Evolutionary conservation across 2,113 vertebrate species (phyloP), one percentile per base, ranked within the genome.

Genomic region (Motacilla tschutschensis): DNA sequence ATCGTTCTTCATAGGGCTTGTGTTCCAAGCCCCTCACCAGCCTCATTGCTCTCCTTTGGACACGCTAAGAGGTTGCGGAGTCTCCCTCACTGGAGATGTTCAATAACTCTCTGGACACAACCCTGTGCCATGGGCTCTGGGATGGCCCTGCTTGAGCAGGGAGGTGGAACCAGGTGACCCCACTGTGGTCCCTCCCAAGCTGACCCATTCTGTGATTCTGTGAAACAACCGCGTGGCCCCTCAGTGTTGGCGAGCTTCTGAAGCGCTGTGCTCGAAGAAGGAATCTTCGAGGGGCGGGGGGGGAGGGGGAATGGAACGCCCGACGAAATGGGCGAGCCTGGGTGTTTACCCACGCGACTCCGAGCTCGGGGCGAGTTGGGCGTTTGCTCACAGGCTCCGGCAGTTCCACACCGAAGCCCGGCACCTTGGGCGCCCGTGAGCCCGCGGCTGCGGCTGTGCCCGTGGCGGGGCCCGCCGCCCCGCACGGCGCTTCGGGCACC

Each of bases 291-390:
- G 8, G 14, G 33, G 33, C 33, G 33, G 33, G 33, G 33, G 33
- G 33, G 33, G 6, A 33, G 33, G 33, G 33, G 1, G 10, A 31
- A 20, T 4, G 18, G 10, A 41, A 36, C 22, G 26, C 24, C 4
- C 2, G 10, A 33, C 4, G 5, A 17, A 54, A 51, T 1, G 1
- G 7, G 4, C 0, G 0, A 59, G 7, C 10, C 29, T 17, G 17
- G 10, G 5, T 24, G 41, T 44, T 50, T 10, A 54, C 4, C 43
- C 11, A 8, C 8, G 11, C 3, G 0, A 22, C 38, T 7, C 24
- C 24, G 38, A 14, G 25, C 25, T 41, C 38, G 1, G 24, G 28
- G 4, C 3, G 1, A 18, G 38, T 1, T 13, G 33, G 24, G 28
- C 8, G 15, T 46, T 55, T 48, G 82, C 63, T 25, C 2, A 2